phyloP scores from a whole-genome alignment of 2,113 vertebrate species.

The Bubo scandiacus region DNA sequence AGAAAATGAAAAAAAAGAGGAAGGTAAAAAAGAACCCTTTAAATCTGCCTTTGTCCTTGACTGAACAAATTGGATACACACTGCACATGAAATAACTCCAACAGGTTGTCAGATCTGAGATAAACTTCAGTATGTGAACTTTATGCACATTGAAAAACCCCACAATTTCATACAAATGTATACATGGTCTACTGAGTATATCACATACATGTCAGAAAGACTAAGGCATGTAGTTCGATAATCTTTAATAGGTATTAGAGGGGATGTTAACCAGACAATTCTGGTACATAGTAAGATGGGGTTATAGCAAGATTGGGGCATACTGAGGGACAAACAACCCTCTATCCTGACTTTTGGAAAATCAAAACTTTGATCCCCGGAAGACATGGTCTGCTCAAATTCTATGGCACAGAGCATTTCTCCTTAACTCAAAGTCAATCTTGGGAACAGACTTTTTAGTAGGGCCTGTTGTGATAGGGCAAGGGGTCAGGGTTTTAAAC shows the following conservation, averaged over 20 bases:
- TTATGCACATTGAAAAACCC: not conserved
- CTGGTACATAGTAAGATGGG: not conserved
- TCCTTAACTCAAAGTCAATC: not conserved
- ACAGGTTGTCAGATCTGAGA: not conserved
- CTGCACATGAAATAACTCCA: not conserved
- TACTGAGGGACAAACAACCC: not conserved
- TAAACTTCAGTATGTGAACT: not conserved
- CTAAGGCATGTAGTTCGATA: not conserved
- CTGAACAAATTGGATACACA: not conserved
- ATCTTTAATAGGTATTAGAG: not conserved
- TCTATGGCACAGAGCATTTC: not conserved
- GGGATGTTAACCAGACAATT: not conserved
- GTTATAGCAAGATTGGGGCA: not conserved
- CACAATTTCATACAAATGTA: not conserved
- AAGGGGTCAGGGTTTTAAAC: not conserved
- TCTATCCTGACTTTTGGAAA: not conserved
- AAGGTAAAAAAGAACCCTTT: fast-evolving
- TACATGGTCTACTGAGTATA: not conserved
- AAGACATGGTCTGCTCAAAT: not conserved
- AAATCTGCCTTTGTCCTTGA: not conserved
- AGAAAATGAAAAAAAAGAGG: not conserved
- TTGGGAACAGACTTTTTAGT: not conserved
- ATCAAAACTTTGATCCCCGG: not conserved
- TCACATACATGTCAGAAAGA: not conserved
- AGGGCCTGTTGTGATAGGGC: not conserved